Evolutionary conservation across 2,113 vertebrate genomes (phyloP), one percentile per base, ranked within the genome.

Genomic region (Azemiops feae): DNA sequence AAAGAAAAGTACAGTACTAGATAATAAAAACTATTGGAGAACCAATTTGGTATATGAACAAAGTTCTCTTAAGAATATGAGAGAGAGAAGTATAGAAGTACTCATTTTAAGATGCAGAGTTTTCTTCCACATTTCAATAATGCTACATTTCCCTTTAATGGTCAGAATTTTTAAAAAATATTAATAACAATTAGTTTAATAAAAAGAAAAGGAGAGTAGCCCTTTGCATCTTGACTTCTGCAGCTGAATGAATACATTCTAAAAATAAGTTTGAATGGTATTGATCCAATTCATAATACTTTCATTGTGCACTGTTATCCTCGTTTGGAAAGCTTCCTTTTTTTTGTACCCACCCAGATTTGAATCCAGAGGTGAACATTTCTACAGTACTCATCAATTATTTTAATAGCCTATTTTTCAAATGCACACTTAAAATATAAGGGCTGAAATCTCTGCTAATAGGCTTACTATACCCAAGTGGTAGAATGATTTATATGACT

Each of bases 401-500:
- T 93, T 94, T 96, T 95, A 94, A 95, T 95, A 87, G 45, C 58
- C 92, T 95, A 64, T 69, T 95, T 96, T 96, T 94, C 92, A 95
- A 96, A 94, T 89, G 14, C 7, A 94, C 88, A 89, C 92, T 55
- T 93, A 85, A 93, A 96, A 93, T 52, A 60, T 93, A 95, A 93
- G 54, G 91, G 2, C 0, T 92, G 64, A 93, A 94, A 96, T 93
- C 92, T 94, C 91, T 89, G 4, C 25, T 94, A 95, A 95, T 90
- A 92, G 57, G 74, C n/a, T 95, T 95, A 39, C 14, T 95, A 95
- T 93, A 95, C 91, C 93, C 93, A 92, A 94, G 92, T 74, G 91
- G 57, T 50, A 89, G 53, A 93, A 88, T 94, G 60, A 95, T 53
- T 87, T 92, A 93, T 54, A 91, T 54, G 93, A 34, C 27, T 57